Evolutionary conservation across 2,113 vertebrate genomes (phyloP), one percentile per base, ranked within the genome.

Genomic region (Astatoreochromis straeleni): DNA sequence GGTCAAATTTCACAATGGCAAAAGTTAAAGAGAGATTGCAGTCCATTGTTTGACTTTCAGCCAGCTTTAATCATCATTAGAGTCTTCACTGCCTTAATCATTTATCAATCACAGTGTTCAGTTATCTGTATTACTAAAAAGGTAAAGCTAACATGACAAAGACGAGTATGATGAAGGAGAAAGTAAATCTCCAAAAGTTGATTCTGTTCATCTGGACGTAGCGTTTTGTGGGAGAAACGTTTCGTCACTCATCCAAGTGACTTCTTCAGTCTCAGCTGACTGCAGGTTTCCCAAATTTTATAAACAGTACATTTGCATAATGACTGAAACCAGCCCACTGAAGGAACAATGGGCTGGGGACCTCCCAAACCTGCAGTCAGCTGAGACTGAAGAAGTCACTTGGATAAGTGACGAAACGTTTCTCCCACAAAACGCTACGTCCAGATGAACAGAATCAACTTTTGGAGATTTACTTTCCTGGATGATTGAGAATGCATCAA

Each of bases 1-100:
- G 73, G 83, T 60, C 78, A 87, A 80, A 85, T 88, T 82, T 93
- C 85, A 85, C 80, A 84, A 40, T 83, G 60, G 63, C 70, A 88
- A 38, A 65, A 47, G 47, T 24, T 16, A 83, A 33, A 57, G 60
- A 29, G 40, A 79, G 14, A 70, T 16, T 21, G 81, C 17, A 58
- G 24, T 40, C 42, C 70, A 29, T 58, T 81, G 38, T 57, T 19
- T 1, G 38, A 40, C 21, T 53, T 7, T 24, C 21, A n/a, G 16
- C 73, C 54, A 45, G 31, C 31, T 63, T 35, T 63, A 63, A 63
- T 63, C 31, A 63, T 63, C 31, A 35, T 35, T 35, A 63, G 7
- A 31, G 73, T 31, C 45, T 31, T 51, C 6, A 8, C 5, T 51
- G 17, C 4, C 26, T 13, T 31, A n/a, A 31, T 75, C 29, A 35